Conservation (phyloP, 1,140 invertebrate genomes). For the Notospermus geniculatus region DNA sequence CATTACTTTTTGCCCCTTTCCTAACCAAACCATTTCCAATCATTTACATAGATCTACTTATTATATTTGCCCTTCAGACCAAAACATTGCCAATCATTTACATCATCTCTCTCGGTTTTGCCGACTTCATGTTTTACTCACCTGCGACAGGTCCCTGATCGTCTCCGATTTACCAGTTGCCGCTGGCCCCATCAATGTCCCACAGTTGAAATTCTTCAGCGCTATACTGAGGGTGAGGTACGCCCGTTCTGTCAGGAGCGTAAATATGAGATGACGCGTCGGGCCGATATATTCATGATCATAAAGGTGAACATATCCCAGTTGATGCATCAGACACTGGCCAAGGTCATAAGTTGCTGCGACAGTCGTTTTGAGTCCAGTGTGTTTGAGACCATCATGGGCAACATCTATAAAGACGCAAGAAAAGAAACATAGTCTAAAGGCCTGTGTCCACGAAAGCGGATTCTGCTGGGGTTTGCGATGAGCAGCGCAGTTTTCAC, state of each 20-base stretch:
- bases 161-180: constrained; percentile 52
- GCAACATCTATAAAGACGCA: too few relatives aligned
- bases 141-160: constrained; percentile 44
- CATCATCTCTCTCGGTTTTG: too few relatives aligned
- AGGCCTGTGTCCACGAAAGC: too few relatives aligned
- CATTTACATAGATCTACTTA: too few relatives aligned
- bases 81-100: too few relatives aligned
- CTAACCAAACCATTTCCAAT: too few relatives aligned
- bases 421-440: too few relatives aligned
- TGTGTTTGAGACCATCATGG: too few relatives aligned
- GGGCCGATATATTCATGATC: constrained; percentile 53
- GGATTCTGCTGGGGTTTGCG: too few relatives aligned
- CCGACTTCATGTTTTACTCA: constrained; percentile 22
- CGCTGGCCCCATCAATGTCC: constrained; percentile 43
- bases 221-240: constrained; percentile 46
- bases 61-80: too few relatives aligned
- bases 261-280: constrained; percentile 33
- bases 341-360: constrained; percentile 47
- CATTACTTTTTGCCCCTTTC: too few relatives aligned
- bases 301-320: constrained; percentile 42
- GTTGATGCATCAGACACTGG: constrained; percentile 41
- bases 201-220: constrained; percentile 45
- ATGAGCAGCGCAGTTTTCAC: too few relatives aligned
- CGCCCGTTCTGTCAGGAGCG: constrained; percentile 47
- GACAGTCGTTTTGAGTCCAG: constrained; percentile 35